Evolutionary conservation across 2,888 invertebrate species (phyloP), one percentile per base, ranked within the genome.

Genomic region (Augochlorella aurata): DNA sequence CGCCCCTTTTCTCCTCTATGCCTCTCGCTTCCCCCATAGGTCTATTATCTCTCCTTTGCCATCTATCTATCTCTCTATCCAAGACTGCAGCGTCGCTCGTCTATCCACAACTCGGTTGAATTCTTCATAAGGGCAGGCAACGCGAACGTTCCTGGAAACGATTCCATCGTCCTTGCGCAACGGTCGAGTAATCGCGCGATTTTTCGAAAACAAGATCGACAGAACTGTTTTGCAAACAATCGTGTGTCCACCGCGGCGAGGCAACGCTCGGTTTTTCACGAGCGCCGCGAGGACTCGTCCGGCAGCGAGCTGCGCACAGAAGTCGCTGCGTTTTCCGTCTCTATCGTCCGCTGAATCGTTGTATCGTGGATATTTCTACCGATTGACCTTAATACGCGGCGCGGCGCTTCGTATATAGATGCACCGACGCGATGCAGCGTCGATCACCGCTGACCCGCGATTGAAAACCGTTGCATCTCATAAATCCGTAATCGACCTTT

Each of bases 361-460:
- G 45, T 71, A 69, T 73, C 50, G 63, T 45, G 76, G 82, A 75
- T 84, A 88, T 85, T 84, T 85, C 85, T 76, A 77, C 68, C 78
- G 81, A 65, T 70, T 88, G 82, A 88, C 88, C 87, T 88, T 88
- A 87, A 88, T 88, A 82, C 67, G 76, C 63, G 58, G 16, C 80
- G 65, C 74, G 70, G 52, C 47, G 79, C 78, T 29, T 29, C 61
- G 79, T 85, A 80, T 47, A 38, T 38, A 38, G 38, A 73, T 78
- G 74, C 77, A 61, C 74, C 74, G 74, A 69, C 69, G 58, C 78
- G 74, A 71, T 71, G 58, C 78, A 66, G 65, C 69, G 80, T 79
- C 83, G 63, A 77, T 83, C 80, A 79, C 44, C 63, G 78, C 83
- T 83, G 85, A 83, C 80, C 83, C 45, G 67, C 79, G 72, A 85